Percentiles rank a stretch among this genome's conserved stretches.
Evolutionary conservation across 2,888 invertebrate genomes (phyloP).

Genomic region (Rutpela maculata): DNA sequence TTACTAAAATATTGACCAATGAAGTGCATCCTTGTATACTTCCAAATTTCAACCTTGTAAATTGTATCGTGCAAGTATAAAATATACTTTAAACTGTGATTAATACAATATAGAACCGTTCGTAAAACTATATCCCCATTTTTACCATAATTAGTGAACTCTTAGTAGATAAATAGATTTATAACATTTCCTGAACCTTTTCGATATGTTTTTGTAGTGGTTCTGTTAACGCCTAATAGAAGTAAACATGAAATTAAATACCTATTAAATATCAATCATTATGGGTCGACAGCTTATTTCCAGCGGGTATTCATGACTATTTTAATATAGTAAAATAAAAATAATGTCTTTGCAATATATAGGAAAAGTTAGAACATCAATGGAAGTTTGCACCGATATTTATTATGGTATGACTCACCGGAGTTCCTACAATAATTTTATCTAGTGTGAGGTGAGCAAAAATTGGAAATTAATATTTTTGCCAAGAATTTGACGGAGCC

Average conservation of each 20-base stretch:
- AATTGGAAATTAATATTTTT: too few relatives aligned
- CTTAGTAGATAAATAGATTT: slow-evolving; percentile 29
- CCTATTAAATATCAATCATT: background rate
- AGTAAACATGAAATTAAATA: slow-evolving; percentile 51
- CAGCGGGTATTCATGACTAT: background rate
- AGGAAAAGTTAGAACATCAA: too few relatives aligned
- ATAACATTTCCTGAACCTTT: slow-evolving; percentile 27
- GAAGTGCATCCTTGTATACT: slow-evolving; percentile 39
- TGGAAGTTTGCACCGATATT: too few relatives aligned
- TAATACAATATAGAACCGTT: slow-evolving; percentile 64
- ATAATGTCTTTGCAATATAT: too few relatives aligned
- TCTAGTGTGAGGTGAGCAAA: too few relatives aligned
- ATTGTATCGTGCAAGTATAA: slow-evolving; percentile 54
- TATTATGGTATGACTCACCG: too few relatives aligned
- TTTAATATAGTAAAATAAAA: background rate
- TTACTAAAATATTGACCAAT: slow-evolving; percentile 26
- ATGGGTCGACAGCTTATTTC: background rate
- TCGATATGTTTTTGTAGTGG: slow-evolving; percentile 32
- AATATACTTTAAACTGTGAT: slow-evolving; percentile 69
- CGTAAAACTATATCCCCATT: slow-evolving; percentile 58
- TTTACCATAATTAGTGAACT: slow-evolving; percentile 39
- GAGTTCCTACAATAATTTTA: too few relatives aligned
- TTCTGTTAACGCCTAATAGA: slow-evolving; percentile 13
- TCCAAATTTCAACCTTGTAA: slow-evolving; percentile 54
- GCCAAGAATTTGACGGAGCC: too few relatives aligned